These are phyloP conservation scores for Smutsia gigantea DNA, from an alignment of 2,797 vertebrate species.

Conservation along the genomic window DNA sequence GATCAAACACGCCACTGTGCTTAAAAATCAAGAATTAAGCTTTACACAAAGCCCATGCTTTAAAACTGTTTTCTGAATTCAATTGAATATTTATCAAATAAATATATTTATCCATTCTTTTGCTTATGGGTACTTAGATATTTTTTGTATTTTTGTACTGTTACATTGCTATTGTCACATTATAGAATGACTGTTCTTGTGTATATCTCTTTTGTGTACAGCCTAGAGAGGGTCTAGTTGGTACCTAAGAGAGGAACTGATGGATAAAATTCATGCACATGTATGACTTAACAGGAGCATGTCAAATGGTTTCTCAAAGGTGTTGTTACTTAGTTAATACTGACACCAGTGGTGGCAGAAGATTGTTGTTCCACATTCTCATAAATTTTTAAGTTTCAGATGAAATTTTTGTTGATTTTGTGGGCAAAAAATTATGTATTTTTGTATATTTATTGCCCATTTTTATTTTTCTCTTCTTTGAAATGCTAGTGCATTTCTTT, in stretches of 20 bases:
- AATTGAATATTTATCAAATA: conserved; percentile 45
- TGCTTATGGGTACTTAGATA: background rate
- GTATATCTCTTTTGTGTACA: background rate
- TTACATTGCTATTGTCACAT: background rate
- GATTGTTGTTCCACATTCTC: background rate
- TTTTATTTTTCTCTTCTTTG: background rate
- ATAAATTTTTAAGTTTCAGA: background rate
- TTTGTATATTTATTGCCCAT: background rate
- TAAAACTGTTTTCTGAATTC: conserved; percentile 46
- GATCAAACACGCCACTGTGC: conserved; percentile 24
- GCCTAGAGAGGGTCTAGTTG: background rate
- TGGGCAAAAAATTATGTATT: background rate
- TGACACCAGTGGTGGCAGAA: background rate
- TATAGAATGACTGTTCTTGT: background rate
- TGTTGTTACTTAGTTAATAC: background rate
- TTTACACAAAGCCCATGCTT: conserved; percentile 46
- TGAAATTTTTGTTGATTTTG: background rate
- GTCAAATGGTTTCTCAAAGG: background rate
- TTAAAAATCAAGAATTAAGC: conserved; percentile 68
- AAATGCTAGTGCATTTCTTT: background rate
- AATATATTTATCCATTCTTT: background rate
- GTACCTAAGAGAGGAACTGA: background rate
- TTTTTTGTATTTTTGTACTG: background rate
- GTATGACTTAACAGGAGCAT: background rate
- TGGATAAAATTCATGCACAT: background rate